These are phyloP conservation scores for Seriola dumerili DNA, from an alignment of 2,113 vertebrate species.

Conservation along the genomic window DNA sequence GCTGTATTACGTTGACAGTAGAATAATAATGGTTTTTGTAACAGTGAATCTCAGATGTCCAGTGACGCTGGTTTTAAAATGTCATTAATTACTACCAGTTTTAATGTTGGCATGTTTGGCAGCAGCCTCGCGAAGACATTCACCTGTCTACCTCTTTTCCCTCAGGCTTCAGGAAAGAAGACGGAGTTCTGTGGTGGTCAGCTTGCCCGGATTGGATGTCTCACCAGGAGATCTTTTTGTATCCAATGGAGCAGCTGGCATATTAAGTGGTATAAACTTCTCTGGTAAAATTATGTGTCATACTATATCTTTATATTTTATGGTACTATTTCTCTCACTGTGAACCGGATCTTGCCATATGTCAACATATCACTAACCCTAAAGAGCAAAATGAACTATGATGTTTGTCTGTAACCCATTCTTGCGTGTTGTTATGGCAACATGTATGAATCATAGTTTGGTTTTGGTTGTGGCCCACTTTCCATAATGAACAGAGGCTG, in stretches of 20 bases:
- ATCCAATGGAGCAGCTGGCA: conserved; percentile 85
- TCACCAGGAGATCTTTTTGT: conserved; percentile 92
- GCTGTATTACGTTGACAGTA: conserved; percentile 4
- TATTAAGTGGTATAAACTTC: conserved; percentile 80
- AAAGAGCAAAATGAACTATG: background rate
- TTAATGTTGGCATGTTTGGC: background rate
- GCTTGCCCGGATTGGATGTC: conserved; percentile 88
- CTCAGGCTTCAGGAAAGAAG: conserved; percentile 84
- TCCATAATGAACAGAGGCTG: background rate
- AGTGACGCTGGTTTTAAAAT: background rate
- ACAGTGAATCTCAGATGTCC: background rate
- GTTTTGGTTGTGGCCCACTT: background rate
- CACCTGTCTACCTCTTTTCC: conserved; percentile 18
- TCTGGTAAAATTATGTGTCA: conserved; percentile 64
- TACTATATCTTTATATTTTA: background rate
- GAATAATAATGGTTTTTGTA: background rate
- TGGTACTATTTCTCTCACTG: background rate
- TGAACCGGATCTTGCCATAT: too few relatives aligned
- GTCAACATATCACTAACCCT: background rate
- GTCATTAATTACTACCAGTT: background rate
- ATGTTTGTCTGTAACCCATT: background rate
- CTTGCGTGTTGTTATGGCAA: too few relatives aligned
- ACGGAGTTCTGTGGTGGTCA: conserved; percentile 90
- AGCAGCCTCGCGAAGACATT: background rate
- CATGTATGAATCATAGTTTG: background rate